Conservation (phyloP, 1,140 invertebrate species). For the Cecropterus lyciades region DNA sequence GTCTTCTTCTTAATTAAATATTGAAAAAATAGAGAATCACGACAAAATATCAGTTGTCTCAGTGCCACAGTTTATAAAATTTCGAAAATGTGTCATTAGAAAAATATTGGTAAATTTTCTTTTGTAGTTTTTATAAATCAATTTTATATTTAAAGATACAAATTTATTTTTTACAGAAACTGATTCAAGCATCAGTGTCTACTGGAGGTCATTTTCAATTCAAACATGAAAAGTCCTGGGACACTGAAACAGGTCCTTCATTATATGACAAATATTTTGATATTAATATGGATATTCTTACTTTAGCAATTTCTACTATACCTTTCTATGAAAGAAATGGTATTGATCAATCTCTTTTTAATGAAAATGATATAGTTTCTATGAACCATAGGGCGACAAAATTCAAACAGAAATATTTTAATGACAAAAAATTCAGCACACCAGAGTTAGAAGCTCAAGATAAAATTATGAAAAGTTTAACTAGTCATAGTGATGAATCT, state of each 20-base stretch:
- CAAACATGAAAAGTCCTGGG: slow-evolving; percentile 83
- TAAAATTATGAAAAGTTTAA: slow-evolving; percentile 52
- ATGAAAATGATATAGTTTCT: slow-evolving; percentile 61
- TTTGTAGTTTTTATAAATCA: too few species aligned
- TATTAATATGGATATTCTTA: slow-evolving; percentile 71
- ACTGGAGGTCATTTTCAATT: slow-evolving; percentile 82
- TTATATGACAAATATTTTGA: slow-evolving; percentile 78
- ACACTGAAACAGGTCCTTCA: slow-evolving; percentile 58
- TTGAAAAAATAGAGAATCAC: too few species aligned
- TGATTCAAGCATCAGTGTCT: slow-evolving; percentile 69
- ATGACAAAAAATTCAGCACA: slow-evolving; percentile 66
- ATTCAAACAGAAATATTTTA: slow-evolving; percentile 77
- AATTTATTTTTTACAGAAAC: slow-evolving; percentile 54
- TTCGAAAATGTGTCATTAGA: too few species aligned
- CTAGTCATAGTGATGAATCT: slow-evolving; percentile 33
- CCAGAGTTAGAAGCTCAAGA: slow-evolving; percentile 63
- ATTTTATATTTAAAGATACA: too few species aligned
- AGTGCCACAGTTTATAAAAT: too few species aligned
- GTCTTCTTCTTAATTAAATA: too few species aligned
- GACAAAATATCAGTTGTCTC: too few species aligned
- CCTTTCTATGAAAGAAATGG: slow-evolving; percentile 77
- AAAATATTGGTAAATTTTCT: too few species aligned
- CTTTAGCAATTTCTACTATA: slow-evolving; percentile 62
- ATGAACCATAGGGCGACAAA: slow-evolving; percentile 74
- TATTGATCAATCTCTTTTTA: slow-evolving; percentile 64